phyloP scores from a whole-genome alignment of 2,888 invertebrate genomes.

The Eilema griseolum region DNA sequence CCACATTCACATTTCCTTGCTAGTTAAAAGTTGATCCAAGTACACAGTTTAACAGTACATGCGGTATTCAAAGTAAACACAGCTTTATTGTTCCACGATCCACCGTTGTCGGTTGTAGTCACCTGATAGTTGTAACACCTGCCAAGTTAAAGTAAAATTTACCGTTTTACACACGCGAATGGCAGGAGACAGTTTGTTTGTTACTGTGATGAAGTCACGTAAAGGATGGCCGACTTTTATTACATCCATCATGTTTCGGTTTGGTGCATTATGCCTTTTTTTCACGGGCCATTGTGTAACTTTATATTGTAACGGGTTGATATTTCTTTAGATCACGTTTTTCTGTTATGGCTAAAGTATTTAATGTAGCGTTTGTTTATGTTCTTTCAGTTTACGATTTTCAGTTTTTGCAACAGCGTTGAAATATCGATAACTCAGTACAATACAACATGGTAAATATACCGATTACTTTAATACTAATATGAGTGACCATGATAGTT shows the following conservation, averaged over 20 bases:
- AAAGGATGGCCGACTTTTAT: conserved; percentile 52
- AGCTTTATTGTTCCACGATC: neutral
- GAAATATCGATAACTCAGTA: too few relatives aligned
- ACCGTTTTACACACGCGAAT: conserved; percentile 19
- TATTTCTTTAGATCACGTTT: conserved; percentile 41
- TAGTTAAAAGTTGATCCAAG: too few relatives aligned
- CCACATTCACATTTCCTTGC: too few relatives aligned
- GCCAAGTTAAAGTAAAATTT: conserved; percentile 15
- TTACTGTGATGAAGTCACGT: conserved; percentile 55
- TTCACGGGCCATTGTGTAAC: conserved; percentile 49
- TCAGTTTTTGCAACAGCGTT: too few relatives aligned
- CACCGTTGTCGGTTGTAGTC: neutral
- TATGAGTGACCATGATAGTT: too few relatives aligned
- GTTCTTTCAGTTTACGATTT: neutral
- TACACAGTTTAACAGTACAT: neutral
- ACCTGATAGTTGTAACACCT: conserved; percentile 14
- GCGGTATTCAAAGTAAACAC: neutral
- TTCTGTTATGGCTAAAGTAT: conserved; percentile 14
- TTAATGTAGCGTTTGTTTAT: conserved; percentile 17
- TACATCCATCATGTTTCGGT: conserved; percentile 52
- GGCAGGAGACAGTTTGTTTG: conserved; percentile 25
- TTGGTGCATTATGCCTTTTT: conserved; percentile 46
- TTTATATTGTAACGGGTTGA: conserved; percentile 38
- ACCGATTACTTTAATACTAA: too few relatives aligned
- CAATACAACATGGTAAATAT: too few relatives aligned